These are phyloP conservation scores for Calonectris borealis DNA, from an alignment of 2,113 vertebrate species.

Conservation along the genomic window DNA sequence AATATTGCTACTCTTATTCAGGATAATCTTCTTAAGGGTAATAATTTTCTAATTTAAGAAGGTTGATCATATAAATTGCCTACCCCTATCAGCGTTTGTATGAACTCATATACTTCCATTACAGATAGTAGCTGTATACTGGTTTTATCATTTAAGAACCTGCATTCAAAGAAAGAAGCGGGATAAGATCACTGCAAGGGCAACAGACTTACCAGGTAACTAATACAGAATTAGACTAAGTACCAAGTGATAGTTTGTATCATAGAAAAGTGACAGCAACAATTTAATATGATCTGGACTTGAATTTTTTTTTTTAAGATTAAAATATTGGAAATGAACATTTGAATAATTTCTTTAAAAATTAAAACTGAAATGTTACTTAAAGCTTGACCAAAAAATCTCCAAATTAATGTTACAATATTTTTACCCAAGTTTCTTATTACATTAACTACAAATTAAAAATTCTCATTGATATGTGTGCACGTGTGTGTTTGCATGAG, in stretches of 20 bases:
- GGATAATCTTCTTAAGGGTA: background rate
- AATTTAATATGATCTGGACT: background rate
- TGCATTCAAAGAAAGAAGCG: background rate
- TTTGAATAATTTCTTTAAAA: background rate
- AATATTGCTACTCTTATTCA: rapidly evolving
- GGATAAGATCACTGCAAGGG: background rate
- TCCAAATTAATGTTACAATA: background rate
- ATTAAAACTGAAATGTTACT: background rate
- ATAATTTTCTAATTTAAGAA: background rate
- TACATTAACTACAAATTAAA: background rate
- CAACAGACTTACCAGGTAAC: background rate
- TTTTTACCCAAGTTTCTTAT: background rate
- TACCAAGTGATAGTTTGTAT: background rate
- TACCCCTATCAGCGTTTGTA: background rate
- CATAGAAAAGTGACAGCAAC: background rate
- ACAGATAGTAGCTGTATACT: background rate
- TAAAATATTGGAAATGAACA: background rate
- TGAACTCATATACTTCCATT: background rate
- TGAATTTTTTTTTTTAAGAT: background rate
- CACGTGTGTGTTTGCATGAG: background rate
- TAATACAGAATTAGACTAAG: background rate
- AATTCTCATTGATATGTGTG: background rate
- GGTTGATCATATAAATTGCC: background rate
- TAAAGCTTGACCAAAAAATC: background rate
- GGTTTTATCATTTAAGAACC: background rate